A percentile compares a stretch with the other conserved stretches of the same genome.
Evolutionary conservation across 1,140 invertebrate species (phyloP).

Genomic region (Potamilus streckersoni): DNA sequence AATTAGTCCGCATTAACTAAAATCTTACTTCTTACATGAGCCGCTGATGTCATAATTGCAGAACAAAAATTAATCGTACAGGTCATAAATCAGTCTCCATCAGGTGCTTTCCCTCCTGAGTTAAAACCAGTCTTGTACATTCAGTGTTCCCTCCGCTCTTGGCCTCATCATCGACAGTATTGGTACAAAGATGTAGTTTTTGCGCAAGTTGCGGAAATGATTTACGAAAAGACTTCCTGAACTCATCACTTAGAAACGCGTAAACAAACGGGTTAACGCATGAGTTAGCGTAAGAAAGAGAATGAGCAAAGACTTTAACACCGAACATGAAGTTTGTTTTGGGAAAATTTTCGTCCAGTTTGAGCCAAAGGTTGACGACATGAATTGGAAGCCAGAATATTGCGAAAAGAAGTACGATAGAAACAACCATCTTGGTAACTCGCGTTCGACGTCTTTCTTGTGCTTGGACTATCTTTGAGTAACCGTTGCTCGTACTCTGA

Average conservation of each 20-base stretch:
- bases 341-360: conserved; percentile 66
- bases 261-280: conserved; percentile 96
- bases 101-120: too few species aligned
- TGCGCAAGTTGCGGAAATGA: conserved; percentile 22
- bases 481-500: background rate
- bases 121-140: too few species aligned
- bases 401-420: conserved; percentile 93
- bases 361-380: conserved; percentile 66
- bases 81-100: too few species aligned
- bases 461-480: background rate
- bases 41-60: too few species aligned
- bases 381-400: conserved; percentile 96
- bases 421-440: conserved; percentile 92
- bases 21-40: too few species aligned
- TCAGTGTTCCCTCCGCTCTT: too few species aligned
- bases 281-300: conserved; percentile 92
- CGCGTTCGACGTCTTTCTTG: conserved; percentile 70
- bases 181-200: too few species aligned
- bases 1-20: too few species aligned
- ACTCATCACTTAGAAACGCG: conserved; percentile 88
- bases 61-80: too few species aligned
- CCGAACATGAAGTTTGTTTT: conserved; percentile 71
- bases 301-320: conserved; percentile 86
- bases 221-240: conserved; percentile 79
- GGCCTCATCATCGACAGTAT: too few species aligned